phyloP scores from a whole-genome alignment of 2,113 vertebrate species.

The Ornithorhynchus anatinus region DNA sequence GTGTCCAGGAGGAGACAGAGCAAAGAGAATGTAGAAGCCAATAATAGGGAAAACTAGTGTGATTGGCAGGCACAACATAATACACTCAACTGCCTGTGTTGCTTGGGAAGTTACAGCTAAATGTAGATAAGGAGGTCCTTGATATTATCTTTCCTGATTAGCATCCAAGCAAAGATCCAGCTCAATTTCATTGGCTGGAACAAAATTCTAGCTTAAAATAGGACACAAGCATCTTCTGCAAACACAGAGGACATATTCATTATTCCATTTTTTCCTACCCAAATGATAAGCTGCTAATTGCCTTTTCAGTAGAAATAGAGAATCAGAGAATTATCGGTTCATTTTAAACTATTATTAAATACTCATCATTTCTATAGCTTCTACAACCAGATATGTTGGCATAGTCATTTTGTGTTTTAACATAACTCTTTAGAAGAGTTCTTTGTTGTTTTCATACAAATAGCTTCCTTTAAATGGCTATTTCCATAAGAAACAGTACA shows the following conservation, averaged over 20 bases:
- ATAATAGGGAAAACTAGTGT: neutral
- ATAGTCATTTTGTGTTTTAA: conserved; percentile 17
- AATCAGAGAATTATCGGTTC: neutral
- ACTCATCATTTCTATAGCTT: too few relatives aligned
- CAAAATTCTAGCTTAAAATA: conserved; percentile 17
- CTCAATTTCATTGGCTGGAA: conserved; percentile 30
- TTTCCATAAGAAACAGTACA: neutral
- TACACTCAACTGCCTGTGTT: conserved; percentile 32
- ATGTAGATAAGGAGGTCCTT: neutral
- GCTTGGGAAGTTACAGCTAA: conserved; percentile 2
- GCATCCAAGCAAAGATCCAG: conserved; percentile 5
- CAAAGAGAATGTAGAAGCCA: conserved; percentile 7
- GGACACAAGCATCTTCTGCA: conserved; percentile 18
- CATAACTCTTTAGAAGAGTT: conserved; percentile 1
- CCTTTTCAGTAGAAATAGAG: neutral
- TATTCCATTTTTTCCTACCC: conserved; percentile 9
- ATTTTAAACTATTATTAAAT: neutral
- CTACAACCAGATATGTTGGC: too few relatives aligned
- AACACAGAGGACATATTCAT: conserved; percentile 10
- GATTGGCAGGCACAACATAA: conserved; percentile 24
- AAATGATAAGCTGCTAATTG: conserved; percentile 5
- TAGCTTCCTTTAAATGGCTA: neutral
- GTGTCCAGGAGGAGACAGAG: neutral
- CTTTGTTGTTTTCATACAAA: neutral
- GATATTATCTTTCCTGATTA: conserved; percentile 18